A percentile compares a stretch with the other conserved stretches of the same genome.
Evolutionary conservation across 2,113 vertebrate genomes (phyloP).

Genomic region (Peromyscus leucopus): DNA sequence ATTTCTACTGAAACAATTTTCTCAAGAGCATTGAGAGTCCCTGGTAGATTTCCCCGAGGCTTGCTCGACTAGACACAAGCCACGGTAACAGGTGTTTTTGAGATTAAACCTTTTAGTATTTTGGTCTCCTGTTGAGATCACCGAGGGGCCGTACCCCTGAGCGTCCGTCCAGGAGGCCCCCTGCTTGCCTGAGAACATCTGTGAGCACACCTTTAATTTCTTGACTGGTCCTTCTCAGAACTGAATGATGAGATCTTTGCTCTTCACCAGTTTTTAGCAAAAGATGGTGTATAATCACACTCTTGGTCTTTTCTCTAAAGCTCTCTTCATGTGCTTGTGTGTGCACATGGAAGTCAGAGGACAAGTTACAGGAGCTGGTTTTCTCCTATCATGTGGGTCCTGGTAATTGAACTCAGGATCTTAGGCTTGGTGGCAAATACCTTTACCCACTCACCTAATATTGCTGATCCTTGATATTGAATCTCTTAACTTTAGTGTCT

Average conservation of each 20-base stretch:
- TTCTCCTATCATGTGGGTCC: background rate
- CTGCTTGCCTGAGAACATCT: background rate
- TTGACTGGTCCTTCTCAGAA: background rate
- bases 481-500: background rate
- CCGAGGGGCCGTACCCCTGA: background rate
- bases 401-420: background rate
- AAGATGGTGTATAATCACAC: background rate
- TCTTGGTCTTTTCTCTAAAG: background rate
- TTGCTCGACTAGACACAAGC: background rate
- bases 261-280: background rate
- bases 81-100: background rate
- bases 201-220: background rate
- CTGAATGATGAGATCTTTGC: background rate
- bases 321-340: background rate
- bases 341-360: background rate
- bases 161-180: background rate
- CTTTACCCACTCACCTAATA: background rate
- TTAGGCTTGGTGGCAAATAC: background rate
- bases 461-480: background rate
- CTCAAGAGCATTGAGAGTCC: background rate
- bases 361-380: background rate
- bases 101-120: background rate
- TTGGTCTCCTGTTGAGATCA: background rate
- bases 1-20: slow-evolving; percentile 27
- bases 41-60: background rate